Percentiles rank a stretch among this genome's conserved stretches.
These are phyloP conservation scores for Malurus elegans DNA, from an alignment of 2,113 vertebrate genomes.

Conservation along the genomic window DNA sequence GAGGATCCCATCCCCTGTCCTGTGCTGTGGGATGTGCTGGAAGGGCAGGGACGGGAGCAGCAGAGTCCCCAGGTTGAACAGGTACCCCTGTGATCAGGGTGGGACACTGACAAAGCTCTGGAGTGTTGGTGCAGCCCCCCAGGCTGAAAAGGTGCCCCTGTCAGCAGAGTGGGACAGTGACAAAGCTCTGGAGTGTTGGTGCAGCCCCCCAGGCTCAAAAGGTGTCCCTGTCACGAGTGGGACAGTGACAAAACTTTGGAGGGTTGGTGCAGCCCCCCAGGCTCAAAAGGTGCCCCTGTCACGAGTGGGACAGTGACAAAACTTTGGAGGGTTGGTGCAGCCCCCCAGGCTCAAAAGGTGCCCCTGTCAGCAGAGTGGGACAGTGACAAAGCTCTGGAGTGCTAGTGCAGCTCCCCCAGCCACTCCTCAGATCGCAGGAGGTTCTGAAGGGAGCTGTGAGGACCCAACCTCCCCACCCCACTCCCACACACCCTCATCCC, in stretches of 20 bases:
- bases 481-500: neutral
- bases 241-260: neutral
- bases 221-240: accelerated
- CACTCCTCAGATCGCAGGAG: neutral
- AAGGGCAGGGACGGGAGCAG: neutral
- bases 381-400: neutral
- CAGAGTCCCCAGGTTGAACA: neutral
- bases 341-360: neutral
- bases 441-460: neutral
- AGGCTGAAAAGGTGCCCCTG: neutral
- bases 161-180: neutral
- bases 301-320: too few species aligned
- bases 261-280: accelerated
- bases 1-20: neutral
- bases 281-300: accelerated
- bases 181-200: too few species aligned
- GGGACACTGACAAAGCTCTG: neutral
- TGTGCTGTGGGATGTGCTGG: neutral
- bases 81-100: accelerated
- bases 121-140: neutral
- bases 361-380: accelerated
- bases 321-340: too few species aligned
- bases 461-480: neutral
- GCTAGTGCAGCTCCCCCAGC: accelerated
- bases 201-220: neutral